Evolutionary conservation across 1,140 invertebrate species (phyloP).

Genomic region (Tribolium madens): DNA sequence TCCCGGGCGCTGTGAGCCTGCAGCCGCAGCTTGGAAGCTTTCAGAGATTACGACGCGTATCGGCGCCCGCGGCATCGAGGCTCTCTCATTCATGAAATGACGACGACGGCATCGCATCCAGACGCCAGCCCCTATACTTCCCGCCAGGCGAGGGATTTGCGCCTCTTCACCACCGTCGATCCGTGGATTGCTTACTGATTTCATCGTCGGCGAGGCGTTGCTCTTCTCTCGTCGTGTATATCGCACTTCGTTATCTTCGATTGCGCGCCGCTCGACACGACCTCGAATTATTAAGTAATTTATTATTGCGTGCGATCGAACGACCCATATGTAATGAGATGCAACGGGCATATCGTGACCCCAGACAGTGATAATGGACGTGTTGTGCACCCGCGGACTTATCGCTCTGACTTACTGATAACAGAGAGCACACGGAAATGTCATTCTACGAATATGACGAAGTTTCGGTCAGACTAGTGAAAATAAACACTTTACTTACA

Average conservation of each 20-base stretch:
- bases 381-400: background rate
- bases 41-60: constrained; percentile 59
- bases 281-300: constrained; percentile 23
- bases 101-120: constrained; percentile 42
- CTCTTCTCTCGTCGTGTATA: constrained; percentile 1
- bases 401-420: background rate
- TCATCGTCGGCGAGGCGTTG: background rate
- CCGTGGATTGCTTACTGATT: constrained; percentile 47
- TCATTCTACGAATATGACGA: background rate
- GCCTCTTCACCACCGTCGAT: constrained; percentile 45
- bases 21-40: constrained; percentile 51
- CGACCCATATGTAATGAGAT: constrained; percentile 14
- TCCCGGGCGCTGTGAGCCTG: constrained; percentile 46
- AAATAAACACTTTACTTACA: too few relatives aligned
- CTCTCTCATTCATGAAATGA: constrained; percentile 60
- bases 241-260: constrained; percentile 33
- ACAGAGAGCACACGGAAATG: background rate
- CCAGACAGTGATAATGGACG: constrained; percentile 3
- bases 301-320: constrained; percentile 4
- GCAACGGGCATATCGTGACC: constrained; percentile 3
- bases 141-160: constrained; percentile 46
- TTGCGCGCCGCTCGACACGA: constrained; percentile 9
- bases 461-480: background rate
- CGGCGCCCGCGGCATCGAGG: constrained; percentile 55
- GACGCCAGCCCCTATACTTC: constrained; percentile 25